A percentile compares a stretch with the other conserved stretches of the same genome.
phyloP scores from a whole-genome alignment of 2,797 vertebrate species.

The Ispidina picta region DNA sequence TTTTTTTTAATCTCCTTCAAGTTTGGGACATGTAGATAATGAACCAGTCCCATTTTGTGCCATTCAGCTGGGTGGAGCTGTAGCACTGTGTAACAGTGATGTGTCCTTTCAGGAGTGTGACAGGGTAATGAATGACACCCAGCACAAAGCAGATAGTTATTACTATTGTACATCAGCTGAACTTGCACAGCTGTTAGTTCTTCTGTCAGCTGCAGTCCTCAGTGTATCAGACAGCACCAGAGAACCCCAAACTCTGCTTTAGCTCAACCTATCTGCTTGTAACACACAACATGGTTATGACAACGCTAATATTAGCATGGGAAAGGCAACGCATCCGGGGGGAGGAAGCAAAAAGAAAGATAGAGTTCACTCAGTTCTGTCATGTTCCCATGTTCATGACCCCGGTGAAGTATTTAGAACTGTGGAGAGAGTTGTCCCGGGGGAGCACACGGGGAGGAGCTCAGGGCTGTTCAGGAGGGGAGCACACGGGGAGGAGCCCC shows the following conservation, averaged over 20 bases:
- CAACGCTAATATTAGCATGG: not conserved
- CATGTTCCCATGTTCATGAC: accelerated
- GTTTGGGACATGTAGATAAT: not conserved
- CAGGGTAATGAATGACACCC: not conserved
- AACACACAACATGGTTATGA: accelerated
- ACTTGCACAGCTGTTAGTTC: not conserved
- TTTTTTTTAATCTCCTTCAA: not conserved
- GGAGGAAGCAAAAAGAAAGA: not conserved
- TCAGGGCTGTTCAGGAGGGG: no score
- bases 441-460: not conserved
- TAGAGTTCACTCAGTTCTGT: not conserved
- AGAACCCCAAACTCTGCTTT: not conserved
- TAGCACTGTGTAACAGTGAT: not conserved
- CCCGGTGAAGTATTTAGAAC: not conserved
- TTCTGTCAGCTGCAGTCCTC: not conserved
- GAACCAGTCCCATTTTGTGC: not conserved
- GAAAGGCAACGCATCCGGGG: not conserved
- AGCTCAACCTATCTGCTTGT: accelerated
- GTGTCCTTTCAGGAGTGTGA: not conserved
- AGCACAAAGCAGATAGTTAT: not conserved
- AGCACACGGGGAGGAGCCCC: not conserved
- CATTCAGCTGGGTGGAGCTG: slow-evolving; percentile 21
- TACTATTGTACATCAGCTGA: accelerated
- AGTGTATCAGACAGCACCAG: not conserved
- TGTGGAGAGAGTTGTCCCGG: not conserved